phyloP scores from a whole-genome alignment of 1,140 invertebrate species.

The Pogonomyrmex californicus region DNA sequence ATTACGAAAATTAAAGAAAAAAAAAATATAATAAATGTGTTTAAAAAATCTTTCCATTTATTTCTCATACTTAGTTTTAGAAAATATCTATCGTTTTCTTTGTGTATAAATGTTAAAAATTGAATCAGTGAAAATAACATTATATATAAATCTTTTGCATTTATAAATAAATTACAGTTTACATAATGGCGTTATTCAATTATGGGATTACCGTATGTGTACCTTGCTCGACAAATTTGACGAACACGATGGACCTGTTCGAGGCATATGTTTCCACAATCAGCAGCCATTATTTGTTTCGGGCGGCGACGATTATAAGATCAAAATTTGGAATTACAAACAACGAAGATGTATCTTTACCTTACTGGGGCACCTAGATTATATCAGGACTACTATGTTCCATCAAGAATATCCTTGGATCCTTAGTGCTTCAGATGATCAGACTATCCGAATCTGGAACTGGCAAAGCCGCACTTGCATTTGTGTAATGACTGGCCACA shows the following conservation, averaged over 20 bases:
- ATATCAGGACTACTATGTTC: constrained; percentile 98
- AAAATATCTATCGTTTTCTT: not conserved
- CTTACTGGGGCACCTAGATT: constrained; percentile 98
- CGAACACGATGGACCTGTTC: constrained; percentile 99
- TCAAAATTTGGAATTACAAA: constrained; percentile 99
- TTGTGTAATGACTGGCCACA: constrained; percentile 98
- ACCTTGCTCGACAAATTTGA: constrained; percentile 99
- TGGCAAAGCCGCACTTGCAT: constrained; percentile 99
- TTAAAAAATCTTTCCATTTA: constrained; percentile 4
- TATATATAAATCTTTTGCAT: constrained; percentile 42
- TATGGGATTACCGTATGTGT: constrained; percentile 99
- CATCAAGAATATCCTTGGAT: constrained; percentile 99
- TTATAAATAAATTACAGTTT: constrained; percentile 89
- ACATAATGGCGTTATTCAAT: constrained; percentile 99
- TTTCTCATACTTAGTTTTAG: not conserved
- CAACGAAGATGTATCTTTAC: constrained; percentile 99
- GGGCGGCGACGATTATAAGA: constrained; percentile 99
- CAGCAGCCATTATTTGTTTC: constrained; percentile 99
- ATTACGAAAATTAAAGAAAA: not conserved
- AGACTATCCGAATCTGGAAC: constrained; percentile 99
- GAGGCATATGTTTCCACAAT: constrained; percentile 99
- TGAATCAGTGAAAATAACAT: not conserved
- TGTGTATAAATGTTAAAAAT: not conserved
- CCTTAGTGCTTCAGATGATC: constrained; percentile 98
- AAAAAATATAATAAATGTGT: not conserved